Conservation (phyloP, 1,140 invertebrate species). For the Hypsibius dujardini region DNA sequence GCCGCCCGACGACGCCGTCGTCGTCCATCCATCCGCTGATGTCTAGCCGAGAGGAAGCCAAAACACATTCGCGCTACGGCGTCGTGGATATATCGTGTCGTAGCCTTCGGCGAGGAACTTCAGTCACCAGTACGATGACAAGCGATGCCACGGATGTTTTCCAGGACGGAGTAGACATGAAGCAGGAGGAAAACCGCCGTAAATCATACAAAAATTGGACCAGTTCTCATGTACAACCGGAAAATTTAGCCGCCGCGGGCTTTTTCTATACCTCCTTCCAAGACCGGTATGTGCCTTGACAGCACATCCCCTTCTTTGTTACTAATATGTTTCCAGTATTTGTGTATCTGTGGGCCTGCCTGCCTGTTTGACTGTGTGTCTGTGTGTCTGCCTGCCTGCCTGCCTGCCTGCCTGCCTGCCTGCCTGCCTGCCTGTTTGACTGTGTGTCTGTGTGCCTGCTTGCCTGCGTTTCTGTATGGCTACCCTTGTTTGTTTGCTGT, state of each 20-base stretch:
- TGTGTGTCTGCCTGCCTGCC: no score
- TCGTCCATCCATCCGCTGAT: neutral
- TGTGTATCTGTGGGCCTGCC: no score
- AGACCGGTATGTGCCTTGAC: slow-evolving; percentile 21
- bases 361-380: no score
- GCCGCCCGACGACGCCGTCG: slow-evolving; percentile 1
- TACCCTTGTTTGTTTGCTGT: no score
- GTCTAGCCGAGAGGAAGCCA: neutral
- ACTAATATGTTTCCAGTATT: no score
- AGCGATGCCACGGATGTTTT: neutral
- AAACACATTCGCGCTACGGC: neutral
- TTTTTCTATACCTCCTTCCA: slow-evolving; percentile 7
- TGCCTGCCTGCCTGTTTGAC: no score
- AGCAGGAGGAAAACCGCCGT: neutral
- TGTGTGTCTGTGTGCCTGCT: no score
- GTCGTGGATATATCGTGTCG: neutral
- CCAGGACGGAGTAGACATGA: neutral
- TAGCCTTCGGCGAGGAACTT: neutral
- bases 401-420: no score
- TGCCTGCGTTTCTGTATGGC: no score
- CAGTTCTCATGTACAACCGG: neutral
- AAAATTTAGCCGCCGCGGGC: neutral
- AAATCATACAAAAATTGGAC: neutral
- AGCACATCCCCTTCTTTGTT: no score
- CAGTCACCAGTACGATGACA: neutral